Evolutionary conservation across 2,113 vertebrate genomes (phyloP).

Genomic region (Brachyhypopomus occidentalis): DNA sequence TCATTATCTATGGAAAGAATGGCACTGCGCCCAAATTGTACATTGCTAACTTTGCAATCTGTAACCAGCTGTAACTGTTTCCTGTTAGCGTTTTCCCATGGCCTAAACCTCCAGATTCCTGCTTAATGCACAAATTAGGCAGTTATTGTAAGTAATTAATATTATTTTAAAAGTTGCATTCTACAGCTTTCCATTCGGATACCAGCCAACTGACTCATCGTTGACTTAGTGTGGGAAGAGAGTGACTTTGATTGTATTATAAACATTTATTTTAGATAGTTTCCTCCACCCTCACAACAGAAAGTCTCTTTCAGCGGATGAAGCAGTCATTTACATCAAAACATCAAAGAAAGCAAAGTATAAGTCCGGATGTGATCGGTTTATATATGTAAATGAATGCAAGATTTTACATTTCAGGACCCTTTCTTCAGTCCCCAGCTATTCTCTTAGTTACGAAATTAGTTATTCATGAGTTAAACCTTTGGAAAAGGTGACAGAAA

Average conservation of each 20-base stretch:
- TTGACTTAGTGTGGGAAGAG: conserved; percentile 43
- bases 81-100: background rate
- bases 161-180: conserved; percentile 44
- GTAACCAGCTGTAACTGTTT: conserved; percentile 21
- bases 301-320: conserved; percentile 11
- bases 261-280: conserved; percentile 20
- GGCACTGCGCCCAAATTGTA: conserved; percentile 9
- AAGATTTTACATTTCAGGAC: conserved; percentile 60
- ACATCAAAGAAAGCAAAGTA: conserved; percentile 10
- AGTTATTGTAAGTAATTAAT: conserved; percentile 46
- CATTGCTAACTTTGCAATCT: conserved; percentile 20
- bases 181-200: conserved; percentile 29
- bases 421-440: conserved; percentile 35
- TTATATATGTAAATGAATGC: conserved; percentile 53
- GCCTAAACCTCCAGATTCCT: background rate
- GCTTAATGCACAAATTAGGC: conserved; percentile 3
- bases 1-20: background rate
- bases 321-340: conserved; percentile 19
- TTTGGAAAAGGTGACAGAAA: conserved; percentile 63
- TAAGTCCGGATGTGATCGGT: conserved; percentile 42
- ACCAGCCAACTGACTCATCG: conserved; percentile 45
- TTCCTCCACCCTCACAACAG: conserved; percentile 13
- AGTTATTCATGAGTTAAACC: conserved; percentile 62
- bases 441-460: conserved; percentile 53
- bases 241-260: conserved; percentile 45